Evolutionary conservation across 2,797 vertebrate genomes (phyloP).

Genomic region (Lepus townsendii): DNA sequence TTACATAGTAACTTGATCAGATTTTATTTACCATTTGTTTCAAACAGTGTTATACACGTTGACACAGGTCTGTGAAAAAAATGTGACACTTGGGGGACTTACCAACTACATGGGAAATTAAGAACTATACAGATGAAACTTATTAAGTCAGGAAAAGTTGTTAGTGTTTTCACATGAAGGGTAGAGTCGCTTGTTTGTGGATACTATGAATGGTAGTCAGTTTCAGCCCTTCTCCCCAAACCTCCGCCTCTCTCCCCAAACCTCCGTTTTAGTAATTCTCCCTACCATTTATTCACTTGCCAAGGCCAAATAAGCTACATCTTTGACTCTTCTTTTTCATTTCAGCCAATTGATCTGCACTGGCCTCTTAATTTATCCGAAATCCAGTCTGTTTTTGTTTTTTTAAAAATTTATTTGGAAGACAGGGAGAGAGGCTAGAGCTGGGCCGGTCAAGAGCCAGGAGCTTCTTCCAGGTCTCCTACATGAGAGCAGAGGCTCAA

Average conservation of each 20-base stretch:
- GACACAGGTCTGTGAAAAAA: not conserved
- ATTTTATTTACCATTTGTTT: not conserved
- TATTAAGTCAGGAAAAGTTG: not conserved
- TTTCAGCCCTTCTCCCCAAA: not conserved
- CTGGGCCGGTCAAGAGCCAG: no score
- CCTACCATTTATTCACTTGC: not conserved
- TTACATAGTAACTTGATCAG: not conserved
- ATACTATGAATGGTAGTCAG: not conserved
- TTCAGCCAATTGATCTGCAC: not conserved
- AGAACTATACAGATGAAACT: not conserved
- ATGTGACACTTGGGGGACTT: not conserved
- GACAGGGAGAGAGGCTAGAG: no score
- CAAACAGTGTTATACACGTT: not conserved
- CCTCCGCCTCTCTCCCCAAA: not conserved
- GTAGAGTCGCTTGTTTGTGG: not conserved
- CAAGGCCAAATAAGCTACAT: not conserved
- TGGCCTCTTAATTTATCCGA: not conserved
- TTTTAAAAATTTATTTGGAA: no score
- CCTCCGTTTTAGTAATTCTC: not conserved
- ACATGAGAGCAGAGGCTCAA: no score
- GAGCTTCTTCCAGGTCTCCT: no score
- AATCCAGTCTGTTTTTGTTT: not conserved
- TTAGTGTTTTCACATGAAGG: not conserved
- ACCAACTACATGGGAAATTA: not conserved
- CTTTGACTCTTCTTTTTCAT: slow-evolving; percentile 10